Base-by-base conservation (phyloP, 2,113 vertebrate genomes). In the Rattus norvegicus region DNA sequence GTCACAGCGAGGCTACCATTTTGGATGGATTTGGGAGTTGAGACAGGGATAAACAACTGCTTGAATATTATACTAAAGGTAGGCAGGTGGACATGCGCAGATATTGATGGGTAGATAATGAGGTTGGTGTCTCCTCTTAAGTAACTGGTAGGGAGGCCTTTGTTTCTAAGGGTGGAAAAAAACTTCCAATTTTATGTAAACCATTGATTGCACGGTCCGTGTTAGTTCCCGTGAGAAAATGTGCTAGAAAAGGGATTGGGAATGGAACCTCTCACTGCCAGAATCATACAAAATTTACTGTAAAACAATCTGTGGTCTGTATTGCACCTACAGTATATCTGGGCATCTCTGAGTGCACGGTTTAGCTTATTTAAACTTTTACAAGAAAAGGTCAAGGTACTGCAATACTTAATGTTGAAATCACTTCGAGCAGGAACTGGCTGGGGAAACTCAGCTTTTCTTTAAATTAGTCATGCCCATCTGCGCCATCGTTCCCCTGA, bases 401-500 rank as follows among this genome's bases (percentile, higher is more conserved):
- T 28, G 3, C 11, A 49, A 39, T 28, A 61, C 10, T 43, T 13
- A 16, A 22, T 20, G 33, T 36, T 83, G 73, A 65, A 95, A 72
- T 13, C 76, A 49, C 47, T 43, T 30, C 70, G 92, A 97, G 70
- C 69, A 96, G 67, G 67, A 97, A 22, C 20, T 26, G 28, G 61
- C 73, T 81, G 22, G 39, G 83, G 9, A 14, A 26, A 33, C 80
- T 54, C 92, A 70, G 52, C 52, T 95, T 85, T 88, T n/a, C 59
- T 70, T 96, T 85, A 88, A 26, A 39, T 85, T 85, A 77, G 22
- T 81, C 16, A 63, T 88, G 75, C 26, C 97, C 91, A 94, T 77
- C 70, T 77, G 17, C 47, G 90, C n/a, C 11, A 81, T 47, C 33
- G 72, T 73, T 70, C 75, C 90, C 49, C 80, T 93, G 84, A 75